These are phyloP conservation scores for Pteropus alecto DNA, from an alignment of 2,113 vertebrate genomes.

Conservation along the genomic window DNA sequence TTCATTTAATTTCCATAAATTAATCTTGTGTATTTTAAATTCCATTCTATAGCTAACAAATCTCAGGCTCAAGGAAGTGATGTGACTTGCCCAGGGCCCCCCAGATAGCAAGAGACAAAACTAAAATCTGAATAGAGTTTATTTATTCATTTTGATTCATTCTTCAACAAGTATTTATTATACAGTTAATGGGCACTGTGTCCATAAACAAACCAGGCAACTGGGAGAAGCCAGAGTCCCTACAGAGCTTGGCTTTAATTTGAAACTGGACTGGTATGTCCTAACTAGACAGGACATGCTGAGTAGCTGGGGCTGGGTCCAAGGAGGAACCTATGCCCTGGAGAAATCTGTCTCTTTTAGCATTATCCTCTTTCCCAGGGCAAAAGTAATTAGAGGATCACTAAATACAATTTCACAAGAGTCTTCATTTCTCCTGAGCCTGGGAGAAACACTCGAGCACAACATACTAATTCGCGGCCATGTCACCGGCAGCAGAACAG, in stretches of 20 bases:
- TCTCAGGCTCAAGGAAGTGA: not conserved
- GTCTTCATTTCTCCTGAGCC: not conserved
- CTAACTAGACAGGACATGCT: slow-evolving; percentile 6
- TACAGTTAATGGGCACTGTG: not conserved
- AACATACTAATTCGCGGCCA: not conserved
- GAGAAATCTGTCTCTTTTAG: slow-evolving; percentile 44
- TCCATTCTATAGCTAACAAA: not conserved
- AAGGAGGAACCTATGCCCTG: not conserved
- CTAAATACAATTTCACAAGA: slow-evolving; percentile 5
- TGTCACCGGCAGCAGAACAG: not conserved
- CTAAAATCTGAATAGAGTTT: not conserved
- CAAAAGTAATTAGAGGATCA: slow-evolving; percentile 41
- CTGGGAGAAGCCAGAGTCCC: not conserved
- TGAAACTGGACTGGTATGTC: not conserved
- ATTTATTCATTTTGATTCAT: not conserved
- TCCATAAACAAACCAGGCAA: not conserved
- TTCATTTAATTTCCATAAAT: not conserved
- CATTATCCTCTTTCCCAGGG: slow-evolving; percentile 24
- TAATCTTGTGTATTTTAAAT: not conserved
- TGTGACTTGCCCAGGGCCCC: not conserved
- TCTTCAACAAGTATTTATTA: not conserved
- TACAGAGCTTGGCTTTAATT: not conserved
- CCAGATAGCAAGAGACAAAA: not conserved
- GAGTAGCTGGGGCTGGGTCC: not conserved
- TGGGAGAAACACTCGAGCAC: not conserved